Base-by-base conservation (phyloP, 2,797 vertebrate species). In the Myotis daubentonii region DNA sequence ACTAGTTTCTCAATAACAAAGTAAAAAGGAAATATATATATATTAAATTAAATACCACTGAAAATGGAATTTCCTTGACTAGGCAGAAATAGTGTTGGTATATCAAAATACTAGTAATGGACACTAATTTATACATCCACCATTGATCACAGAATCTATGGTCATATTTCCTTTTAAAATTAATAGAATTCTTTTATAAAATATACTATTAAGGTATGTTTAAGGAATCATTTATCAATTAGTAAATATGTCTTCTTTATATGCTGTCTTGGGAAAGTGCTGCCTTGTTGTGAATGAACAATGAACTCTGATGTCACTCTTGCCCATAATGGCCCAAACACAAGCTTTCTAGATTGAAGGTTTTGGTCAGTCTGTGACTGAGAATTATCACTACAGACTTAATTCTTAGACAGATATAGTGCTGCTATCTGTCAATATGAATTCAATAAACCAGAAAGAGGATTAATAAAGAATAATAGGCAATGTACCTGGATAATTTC, bases 131-230 rank as follows among this genome's bases (percentile, higher is more conserved):
- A 11, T 60, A 70, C 8, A 74, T 47, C 49, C 62, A 60, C 49
- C 23, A 83, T 65, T 72, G n/a, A 74, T 74, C 15, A 78, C 25
- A 92, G 41, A 70, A 47, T 38, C 28, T 51, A 62, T 0, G 47
- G 55, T 76, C 6, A 47, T n/a, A 78, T 89, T 94, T 55, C 93
- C 49, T 89, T 84, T 89, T 91, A 82, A 88, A 93, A 89, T 23
- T 89, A 92, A 81, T 2, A 80, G 8, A 90, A 82, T 66, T 71
- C 28, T 55, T 55, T 92, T 79, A 71, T 28, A 91, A 90, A 87
- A 65, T 38, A 79, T 0, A 53, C 10, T 65, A 68, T 20, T 57
- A 30, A 92, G 82, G 28, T 62, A n/a, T 66, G 81, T 47, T 92
- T 49, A 72, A 87, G 8, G 36, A 72, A 87, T 36, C 16, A 60